Base-by-base conservation (phyloP, 2,888 invertebrate species). In the Gymnocheta viridis region DNA sequence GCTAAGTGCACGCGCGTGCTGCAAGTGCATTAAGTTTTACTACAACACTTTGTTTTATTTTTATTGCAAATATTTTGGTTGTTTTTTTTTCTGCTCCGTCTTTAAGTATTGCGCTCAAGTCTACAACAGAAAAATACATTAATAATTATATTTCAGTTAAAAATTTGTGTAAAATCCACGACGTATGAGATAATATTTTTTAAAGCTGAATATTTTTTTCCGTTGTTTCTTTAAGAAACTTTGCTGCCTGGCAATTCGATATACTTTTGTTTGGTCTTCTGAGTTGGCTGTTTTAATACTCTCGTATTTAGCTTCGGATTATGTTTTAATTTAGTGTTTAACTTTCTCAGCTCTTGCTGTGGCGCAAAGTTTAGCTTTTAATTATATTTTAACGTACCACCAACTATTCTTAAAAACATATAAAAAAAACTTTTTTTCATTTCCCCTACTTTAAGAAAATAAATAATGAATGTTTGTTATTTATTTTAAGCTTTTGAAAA, bases 251-350 rank as follows among this genome's bases (percentile, higher is more conserved):
- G 54, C 38, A 54, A 64, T 47, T 9, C 32, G 78, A 51, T 78
- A 51, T 6, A 10, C 6, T 67, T 58, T 67, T 67, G 12, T 47
- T 19, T 66, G 4, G 10, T 4, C 1, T 47, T 35, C 62, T 27
- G 12, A 44, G 41, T 47, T 74, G 44, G 32, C 1, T 32, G 32
- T 32, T 32, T 29, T 27, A 41, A 27, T 54, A 32, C 4, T 41
- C 4, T 41, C 41, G 14, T 41, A 17, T 60, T 56, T 12, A 35
- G 47, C 19, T 10, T 32, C 27, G 76, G 84, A 72, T 85, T 84
- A 86, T 73, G 67, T 86, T 85, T 86, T 85, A 85, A 86, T 86
- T 86, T 82, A 85, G 83, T 85, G 78, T 70, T 81, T 76, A 60
- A 32, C 47, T 47, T 67, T 41, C 44, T 58, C 32, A 56, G 58